These are phyloP conservation scores for Eulemur albifrons DNA, from an alignment of 2,797 vertebrate genomes.

Conservation along the genomic window DNA sequence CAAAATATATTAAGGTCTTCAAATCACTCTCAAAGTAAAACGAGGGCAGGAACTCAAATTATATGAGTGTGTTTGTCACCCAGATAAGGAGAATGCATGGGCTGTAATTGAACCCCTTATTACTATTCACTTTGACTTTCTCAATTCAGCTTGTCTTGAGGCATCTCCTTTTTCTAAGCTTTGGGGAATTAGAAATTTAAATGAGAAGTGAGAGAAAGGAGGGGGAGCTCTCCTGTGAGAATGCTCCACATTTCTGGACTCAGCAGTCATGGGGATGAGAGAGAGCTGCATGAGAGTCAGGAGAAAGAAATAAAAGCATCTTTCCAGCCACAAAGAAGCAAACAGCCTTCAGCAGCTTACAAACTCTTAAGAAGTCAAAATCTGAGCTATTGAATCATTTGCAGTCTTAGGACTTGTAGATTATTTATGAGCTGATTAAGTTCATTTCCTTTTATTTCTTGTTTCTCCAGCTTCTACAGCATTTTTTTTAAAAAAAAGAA, in stretches of 20 bases:
- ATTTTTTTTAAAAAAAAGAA: neutral
- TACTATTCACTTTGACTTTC: conserved; percentile 57
- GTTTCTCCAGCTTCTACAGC: neutral
- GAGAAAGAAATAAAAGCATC: neutral
- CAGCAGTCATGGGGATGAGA: neutral
- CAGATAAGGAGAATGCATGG: conserved; percentile 12
- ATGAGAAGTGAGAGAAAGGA: conserved; percentile 10
- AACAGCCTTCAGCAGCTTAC: neutral
- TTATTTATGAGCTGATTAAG: conserved; percentile 22
- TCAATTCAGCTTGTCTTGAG: conserved; percentile 51
- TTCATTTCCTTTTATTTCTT: conserved; percentile 1
- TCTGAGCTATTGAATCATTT: neutral
- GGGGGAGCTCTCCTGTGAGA: neutral
- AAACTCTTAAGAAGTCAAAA: conserved; percentile 34
- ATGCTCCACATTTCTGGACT: neutral
- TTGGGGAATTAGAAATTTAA: conserved; percentile 64
- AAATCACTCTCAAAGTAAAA: conserved; percentile 72
- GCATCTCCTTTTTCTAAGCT: neutral
- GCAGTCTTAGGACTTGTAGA: neutral
- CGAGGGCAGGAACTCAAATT: conserved; percentile 35
- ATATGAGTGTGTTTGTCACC: conserved; percentile 41
- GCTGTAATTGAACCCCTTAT: conserved; percentile 55
- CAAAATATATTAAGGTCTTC: conserved; percentile 59
- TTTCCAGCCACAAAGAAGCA: neutral
- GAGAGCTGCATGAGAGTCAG: neutral